Percentiles rank a stretch among this genome's conserved stretches.
Evolutionary conservation across 1,140 invertebrate species (phyloP).

Genomic region (Sinella curviseta): DNA sequence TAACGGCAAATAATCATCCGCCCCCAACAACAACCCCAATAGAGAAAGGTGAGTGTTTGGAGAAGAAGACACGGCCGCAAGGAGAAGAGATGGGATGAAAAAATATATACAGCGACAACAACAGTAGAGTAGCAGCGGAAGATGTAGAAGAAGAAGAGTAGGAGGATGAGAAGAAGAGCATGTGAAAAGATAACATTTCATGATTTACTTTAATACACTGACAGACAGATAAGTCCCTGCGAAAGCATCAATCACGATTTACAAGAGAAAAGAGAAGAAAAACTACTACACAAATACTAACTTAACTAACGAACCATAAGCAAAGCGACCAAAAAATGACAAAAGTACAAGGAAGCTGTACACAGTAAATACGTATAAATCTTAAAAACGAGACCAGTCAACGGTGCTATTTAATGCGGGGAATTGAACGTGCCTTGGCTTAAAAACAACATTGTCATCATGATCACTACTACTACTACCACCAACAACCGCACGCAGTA

Average conservation of each 20-base stretch:
- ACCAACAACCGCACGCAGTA: no score
- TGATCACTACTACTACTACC: no score
- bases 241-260: constrained; percentile 16
- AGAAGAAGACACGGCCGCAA: neutral
- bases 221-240: constrained; percentile 10
- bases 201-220: constrained; percentile 21
- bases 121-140: neutral
- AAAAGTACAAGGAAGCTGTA: neutral
- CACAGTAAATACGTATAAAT: neutral
- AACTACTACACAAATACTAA: neutral
- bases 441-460: neutral
- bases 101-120: neutral
- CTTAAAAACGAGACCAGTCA: neutral
- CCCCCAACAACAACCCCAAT: neutral
- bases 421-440: neutral
- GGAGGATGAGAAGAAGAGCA: neutral
- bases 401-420: neutral
- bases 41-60: neutral
- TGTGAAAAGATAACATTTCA: constrained; percentile 27
- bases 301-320: neutral
- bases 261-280: constrained; percentile 13
- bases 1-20: neutral
- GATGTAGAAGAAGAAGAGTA: neutral
- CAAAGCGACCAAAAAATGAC: neutral
- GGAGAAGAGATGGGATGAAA: neutral